Evolutionary conservation across 2,888 invertebrate genomes (phyloP).

Genomic region (Conops quadrifasciatus): DNA sequence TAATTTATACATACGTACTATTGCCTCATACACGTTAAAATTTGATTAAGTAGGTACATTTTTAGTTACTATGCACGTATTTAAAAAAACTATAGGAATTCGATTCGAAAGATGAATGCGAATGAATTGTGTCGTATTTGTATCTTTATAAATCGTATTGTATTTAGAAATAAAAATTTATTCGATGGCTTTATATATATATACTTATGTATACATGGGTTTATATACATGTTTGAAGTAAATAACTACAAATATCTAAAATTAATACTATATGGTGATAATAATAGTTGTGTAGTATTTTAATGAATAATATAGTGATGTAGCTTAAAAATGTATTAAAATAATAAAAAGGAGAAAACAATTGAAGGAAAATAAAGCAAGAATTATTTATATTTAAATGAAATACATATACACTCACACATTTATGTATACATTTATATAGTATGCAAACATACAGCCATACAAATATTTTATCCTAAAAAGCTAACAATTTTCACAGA

Average conservation of each 20-base stretch:
- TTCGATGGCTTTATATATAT: not conserved
- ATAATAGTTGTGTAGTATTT: slow-evolving; percentile 36
- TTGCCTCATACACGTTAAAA: too few species aligned
- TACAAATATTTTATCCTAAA: too few species aligned
- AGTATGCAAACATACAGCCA: too few species aligned
- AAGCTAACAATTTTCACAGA: too few species aligned
- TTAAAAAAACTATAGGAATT: too few species aligned
- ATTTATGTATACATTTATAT: too few species aligned
- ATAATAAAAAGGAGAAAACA: slow-evolving; percentile 10
- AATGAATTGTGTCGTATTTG: too few species aligned
- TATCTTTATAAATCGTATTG: too few species aligned
- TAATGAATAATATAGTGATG: slow-evolving; percentile 28
- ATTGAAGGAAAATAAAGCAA: slow-evolving; percentile 18
- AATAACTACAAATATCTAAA: slow-evolving; percentile 14
- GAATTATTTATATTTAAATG: not conserved
- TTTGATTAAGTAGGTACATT: too few species aligned
- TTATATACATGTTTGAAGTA: slow-evolving; percentile 11
- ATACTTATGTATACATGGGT: not conserved
- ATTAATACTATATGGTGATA: slow-evolving; percentile 34
- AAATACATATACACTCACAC: slow-evolving; percentile 10
- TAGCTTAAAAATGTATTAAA: slow-evolving; percentile 10
- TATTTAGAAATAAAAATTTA: not conserved
- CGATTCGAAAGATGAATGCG: too few species aligned
- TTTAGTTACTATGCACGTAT: too few species aligned
- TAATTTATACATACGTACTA: too few species aligned